Evolutionary conservation across 2,797 vertebrate genomes (phyloP).

Genomic region (Alexandromys oeconomus): DNA sequence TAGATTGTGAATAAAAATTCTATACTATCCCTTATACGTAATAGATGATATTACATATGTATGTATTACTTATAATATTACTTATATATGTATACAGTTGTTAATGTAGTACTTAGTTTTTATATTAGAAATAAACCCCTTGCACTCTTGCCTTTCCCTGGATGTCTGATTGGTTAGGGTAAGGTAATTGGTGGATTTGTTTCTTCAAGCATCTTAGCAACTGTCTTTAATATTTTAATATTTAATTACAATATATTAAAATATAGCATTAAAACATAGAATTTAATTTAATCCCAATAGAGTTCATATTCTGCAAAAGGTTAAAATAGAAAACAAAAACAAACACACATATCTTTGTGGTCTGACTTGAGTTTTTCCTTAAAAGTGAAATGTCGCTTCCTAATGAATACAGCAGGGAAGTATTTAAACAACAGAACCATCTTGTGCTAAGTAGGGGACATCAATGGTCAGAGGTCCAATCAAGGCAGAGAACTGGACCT

Average conservation of each 20-base stretch:
- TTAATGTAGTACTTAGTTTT: background rate
- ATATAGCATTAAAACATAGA: background rate
- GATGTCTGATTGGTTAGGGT: background rate
- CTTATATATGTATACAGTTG: background rate
- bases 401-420: background rate
- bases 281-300: constrained; percentile 1
- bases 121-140: background rate
- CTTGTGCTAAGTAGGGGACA: background rate
- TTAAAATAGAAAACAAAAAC: background rate
- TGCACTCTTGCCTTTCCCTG: background rate
- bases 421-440: background rate
- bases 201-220: background rate
- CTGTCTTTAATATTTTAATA: background rate
- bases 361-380: background rate
- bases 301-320: background rate
- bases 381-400: background rate
- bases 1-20: background rate
- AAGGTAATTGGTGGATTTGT: background rate
- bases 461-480: no score
- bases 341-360: background rate
- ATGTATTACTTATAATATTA: no score
- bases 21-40: background rate
- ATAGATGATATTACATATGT: background rate
- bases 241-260: background rate
- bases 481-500: background rate